Conservation (phyloP, 2,113 vertebrate species). For the Numenius arquata region DNA sequence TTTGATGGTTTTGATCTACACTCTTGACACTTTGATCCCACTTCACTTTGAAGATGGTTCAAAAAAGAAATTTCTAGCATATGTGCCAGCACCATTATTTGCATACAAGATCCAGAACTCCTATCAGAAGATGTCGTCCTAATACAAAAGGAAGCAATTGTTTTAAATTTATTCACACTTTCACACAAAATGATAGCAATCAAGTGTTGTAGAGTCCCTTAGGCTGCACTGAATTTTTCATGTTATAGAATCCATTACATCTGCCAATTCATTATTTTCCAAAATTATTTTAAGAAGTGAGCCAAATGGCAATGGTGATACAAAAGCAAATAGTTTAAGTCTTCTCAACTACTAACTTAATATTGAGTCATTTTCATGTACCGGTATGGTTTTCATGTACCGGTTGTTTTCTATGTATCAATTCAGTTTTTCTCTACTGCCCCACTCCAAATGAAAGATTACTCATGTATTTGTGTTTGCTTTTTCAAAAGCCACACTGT, state of each 20-base stretch:
- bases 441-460: background rate
- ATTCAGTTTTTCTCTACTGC: background rate
- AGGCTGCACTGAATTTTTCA: background rate
- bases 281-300: conserved; percentile 8
- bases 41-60: conserved; percentile 68
- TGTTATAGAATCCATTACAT: background rate
- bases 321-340: background rate
- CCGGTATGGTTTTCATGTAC: background rate
- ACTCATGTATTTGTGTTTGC: background rate
- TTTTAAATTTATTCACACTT: conserved; percentile 34
- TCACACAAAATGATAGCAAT: background rate
- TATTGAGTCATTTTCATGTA: background rate
- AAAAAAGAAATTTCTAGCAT: conserved; percentile 42
- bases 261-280: background rate
- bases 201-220: background rate
- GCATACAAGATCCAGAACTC: conserved; percentile 13
- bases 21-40: conserved; percentile 55
- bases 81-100: conserved; percentile 51
- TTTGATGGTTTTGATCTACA: conserved; percentile 56
- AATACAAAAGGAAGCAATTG: background rate
- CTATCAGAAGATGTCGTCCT: conserved; percentile 5
- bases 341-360: background rate
- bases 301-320: background rate
- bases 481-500: background rate
- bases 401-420: no score